Evolutionary conservation across 1,140 invertebrate species (phyloP).

Genomic region (Dryas iulia): DNA sequence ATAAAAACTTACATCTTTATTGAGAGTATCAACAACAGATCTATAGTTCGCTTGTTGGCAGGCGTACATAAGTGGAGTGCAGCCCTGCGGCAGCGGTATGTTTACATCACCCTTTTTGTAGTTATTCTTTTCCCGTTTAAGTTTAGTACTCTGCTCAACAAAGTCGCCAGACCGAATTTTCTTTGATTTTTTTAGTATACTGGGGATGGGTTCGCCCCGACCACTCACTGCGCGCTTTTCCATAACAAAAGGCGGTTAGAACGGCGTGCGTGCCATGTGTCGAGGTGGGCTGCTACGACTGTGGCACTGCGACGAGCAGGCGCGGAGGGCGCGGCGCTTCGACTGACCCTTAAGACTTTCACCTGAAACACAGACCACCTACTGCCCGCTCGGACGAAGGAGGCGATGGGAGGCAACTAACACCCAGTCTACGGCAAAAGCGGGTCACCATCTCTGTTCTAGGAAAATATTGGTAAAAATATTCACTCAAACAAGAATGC

Average conservation of each 20-base stretch:
- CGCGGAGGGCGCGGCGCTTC: conserved; percentile 67
- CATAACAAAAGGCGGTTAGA: conserved; percentile 62
- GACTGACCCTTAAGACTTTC: conserved; percentile 53
- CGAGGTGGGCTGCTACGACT: conserved; percentile 17
- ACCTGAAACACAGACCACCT: conserved; percentile 36
- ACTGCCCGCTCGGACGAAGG: conserved; percentile 60
- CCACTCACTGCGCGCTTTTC: conserved; percentile 63
- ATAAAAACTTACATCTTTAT: conserved; percentile 73
- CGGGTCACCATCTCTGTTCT: conserved; percentile 47
- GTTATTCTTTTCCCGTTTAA: conserved; percentile 61
- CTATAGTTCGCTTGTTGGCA: conserved; percentile 87
- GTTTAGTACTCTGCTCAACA: conserved; percentile 69
- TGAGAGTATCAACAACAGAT: conserved; percentile 72
- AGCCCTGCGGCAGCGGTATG: conserved; percentile 79
- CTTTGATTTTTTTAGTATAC: conserved; percentile 71
- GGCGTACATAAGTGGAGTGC: conserved; percentile 92
- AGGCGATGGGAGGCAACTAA: conserved; percentile 53
- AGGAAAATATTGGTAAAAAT: not conserved
- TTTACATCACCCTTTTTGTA: conserved; percentile 59
- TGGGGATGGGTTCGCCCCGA: conserved; percentile 67
- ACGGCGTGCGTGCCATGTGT: conserved; percentile 45
- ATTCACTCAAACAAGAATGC: too few relatives aligned
- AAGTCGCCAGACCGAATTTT: conserved; percentile 56
- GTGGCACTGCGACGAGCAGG: conserved; percentile 52
- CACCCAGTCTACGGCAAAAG: conserved; percentile 54